Percentiles rank a stretch among this genome's conserved stretches.
These are phyloP conservation scores for Lophura nycthemera DNA, from an alignment of 2,113 vertebrate genomes.

Conservation along the genomic window DNA sequence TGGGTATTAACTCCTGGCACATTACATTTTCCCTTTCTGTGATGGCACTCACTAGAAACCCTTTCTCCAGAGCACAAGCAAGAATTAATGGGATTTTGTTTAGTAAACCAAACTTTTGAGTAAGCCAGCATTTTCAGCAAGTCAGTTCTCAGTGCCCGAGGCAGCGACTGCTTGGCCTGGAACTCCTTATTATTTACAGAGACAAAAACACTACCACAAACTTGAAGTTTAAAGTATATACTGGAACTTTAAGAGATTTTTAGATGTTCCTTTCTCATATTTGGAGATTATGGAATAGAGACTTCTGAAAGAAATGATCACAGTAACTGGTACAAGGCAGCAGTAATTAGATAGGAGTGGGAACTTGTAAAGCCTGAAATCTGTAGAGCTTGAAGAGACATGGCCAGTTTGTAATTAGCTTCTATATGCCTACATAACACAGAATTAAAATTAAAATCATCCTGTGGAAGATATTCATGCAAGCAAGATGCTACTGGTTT, in stretches of 20 bases:
- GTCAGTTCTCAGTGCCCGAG: neutral
- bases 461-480: neutral
- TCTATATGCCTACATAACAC: neutral
- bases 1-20: neutral
- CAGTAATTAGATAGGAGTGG: neutral
- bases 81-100: neutral
- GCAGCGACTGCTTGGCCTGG: neutral
- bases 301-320: neutral
- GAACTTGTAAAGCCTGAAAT: neutral
- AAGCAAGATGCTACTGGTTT: neutral
- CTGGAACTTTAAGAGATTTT: neutral
- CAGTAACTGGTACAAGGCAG: neutral
- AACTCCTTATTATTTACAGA: neutral
- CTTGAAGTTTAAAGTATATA: neutral
- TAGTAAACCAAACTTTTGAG: neutral
- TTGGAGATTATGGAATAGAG: neutral
- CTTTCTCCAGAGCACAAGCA: neutral
- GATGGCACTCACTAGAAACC: neutral
- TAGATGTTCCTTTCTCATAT: neutral
- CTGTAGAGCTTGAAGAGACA: neutral
- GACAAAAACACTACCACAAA: neutral
- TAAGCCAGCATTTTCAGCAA: neutral
- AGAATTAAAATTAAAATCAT: neutral
- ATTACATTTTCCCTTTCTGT: accelerated
- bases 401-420: neutral